These are phyloP conservation scores for Sycophila sp. DNA, from an alignment of 1,140 invertebrate genomes.

Conservation along the genomic window DNA sequence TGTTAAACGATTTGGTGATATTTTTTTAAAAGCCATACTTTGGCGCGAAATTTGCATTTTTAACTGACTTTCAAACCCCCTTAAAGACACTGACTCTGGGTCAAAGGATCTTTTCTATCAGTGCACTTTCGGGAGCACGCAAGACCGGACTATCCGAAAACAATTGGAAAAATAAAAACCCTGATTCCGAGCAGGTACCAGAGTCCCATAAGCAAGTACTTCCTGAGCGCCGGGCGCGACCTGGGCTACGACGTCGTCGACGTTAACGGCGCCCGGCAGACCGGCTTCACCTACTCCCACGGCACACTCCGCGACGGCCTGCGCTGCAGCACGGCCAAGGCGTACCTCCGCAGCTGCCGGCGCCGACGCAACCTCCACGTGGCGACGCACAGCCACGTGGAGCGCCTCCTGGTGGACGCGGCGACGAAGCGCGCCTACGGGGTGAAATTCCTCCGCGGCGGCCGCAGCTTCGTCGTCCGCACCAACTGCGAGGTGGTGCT, in stretches of 20 bases:
- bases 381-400: constrained; percentile 72
- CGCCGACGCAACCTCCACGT: constrained; percentile 80
- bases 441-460: constrained; percentile 71
- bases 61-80: too few relatives aligned
- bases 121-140: too few relatives aligned
- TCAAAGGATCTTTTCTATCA: too few relatives aligned
- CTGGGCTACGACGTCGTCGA: constrained; percentile 78
- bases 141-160: too few relatives aligned
- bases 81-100: too few relatives aligned
- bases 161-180: too few relatives aligned
- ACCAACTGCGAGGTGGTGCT: constrained; percentile 77
- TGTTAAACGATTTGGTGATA: too few relatives aligned
- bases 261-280: constrained; percentile 79
- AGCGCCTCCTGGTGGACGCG: constrained; percentile 73
- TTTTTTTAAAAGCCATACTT: too few relatives aligned
- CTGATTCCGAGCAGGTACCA: constrained; percentile 64
- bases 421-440: constrained; percentile 69
- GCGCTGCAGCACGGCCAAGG: constrained; percentile 84
- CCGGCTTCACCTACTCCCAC: constrained; percentile 77
- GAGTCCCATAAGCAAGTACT: constrained; percentile 71
- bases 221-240: constrained; percentile 76
- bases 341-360: constrained; percentile 77
- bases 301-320: constrained; percentile 84
- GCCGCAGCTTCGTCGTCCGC: constrained; percentile 61
- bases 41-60: too few relatives aligned